Evolutionary conservation across 2,113 vertebrate species (phyloP), one percentile per base, ranked within the genome.

Genomic region (Trichechus manatus): DNA sequence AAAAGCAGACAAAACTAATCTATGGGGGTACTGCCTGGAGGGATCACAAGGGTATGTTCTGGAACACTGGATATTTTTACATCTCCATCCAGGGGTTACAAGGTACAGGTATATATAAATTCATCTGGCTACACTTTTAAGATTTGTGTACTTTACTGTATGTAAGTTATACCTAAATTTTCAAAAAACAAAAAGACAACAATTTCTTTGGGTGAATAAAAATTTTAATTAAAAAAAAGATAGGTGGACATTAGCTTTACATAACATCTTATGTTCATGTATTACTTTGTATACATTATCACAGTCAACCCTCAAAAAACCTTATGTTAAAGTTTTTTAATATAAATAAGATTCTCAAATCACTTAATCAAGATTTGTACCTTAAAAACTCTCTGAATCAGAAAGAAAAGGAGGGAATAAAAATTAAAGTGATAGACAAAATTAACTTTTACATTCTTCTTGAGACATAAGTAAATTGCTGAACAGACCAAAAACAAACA

Each of bases 331-430:
- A 74, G 10, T 61, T 80, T 77, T 59, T 90, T 59, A 59, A 11
- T 50, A 86, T 22, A 75, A 44, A 27, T 59, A 50, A 83, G 27
- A 86, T 59, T 77, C 33, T 66, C 39, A 92, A 31, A 61, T 74
- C 14, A 86, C 29, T 80, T 61, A 90, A 47, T 78, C 66, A 91
- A 44, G 83, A 82, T 78, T 90, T 22, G 3, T 17, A 92, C 4
- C 42, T 78, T 93, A 75, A 86, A 82, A 82, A 68, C 36, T 39
- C n/a, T 83, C 63, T 86, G 42, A 89, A 85, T 84, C 63, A 85
- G 10, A 79, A 82, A 70, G 33, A 39, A 39, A 42, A 79, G 3
- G 17, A 78, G 10, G 29, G 36, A 93, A 91, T 70, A 91, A 87
- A 72, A 77, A 59, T 42, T 72, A 27, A 56, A 95, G 19, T 70